Conservation (phyloP, 2,797 vertebrate species). For the Paratrypauchen microcephalus region DNA sequence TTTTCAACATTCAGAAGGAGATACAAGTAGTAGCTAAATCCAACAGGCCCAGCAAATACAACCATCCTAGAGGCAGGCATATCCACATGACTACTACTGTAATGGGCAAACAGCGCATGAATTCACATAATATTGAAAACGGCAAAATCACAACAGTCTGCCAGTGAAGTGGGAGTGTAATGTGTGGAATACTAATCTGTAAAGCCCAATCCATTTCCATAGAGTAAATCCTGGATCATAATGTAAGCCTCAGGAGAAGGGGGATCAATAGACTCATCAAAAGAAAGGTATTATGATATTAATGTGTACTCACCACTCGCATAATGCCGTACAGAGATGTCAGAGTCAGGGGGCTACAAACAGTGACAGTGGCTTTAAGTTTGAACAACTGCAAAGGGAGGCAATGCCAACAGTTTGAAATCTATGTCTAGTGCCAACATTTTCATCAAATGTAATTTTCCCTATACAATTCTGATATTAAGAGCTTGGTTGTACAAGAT, state of each 20-base stretch:
- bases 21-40: slow-evolving; percentile 17
- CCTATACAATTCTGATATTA: too few species aligned
- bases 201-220: slow-evolving; percentile 64
- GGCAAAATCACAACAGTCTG: slow-evolving; percentile 70
- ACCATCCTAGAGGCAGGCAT: slow-evolving; percentile 17
- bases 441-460: too few species aligned
- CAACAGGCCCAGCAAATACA: slow-evolving; percentile 28
- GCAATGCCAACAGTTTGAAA: too few species aligned
- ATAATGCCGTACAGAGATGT: slow-evolving; percentile 15
- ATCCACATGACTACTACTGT: slow-evolving; percentile 18
- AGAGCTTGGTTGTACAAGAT: too few species aligned
- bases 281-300: slow-evolving; percentile 50
- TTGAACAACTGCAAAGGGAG: too few species aligned
- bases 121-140: slow-evolving; percentile 40
- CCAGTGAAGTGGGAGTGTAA: slow-evolving; percentile 61
- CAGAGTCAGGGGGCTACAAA: slow-evolving; percentile 13
- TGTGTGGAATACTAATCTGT: slow-evolving; percentile 69
- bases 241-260: slow-evolving; percentile 54
- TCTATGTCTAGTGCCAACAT: too few species aligned
- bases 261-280: slow-evolving; percentile 66
- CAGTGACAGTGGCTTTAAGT: background rate
- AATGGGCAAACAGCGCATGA: slow-evolving; percentile 33
- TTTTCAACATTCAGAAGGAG: too few species aligned
- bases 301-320: slow-evolving; percentile 46
- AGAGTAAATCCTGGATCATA: slow-evolving; percentile 68